Base-by-base conservation (phyloP, 2,113 vertebrate genomes). In the Oncorhynchus tshawytscha region DNA sequence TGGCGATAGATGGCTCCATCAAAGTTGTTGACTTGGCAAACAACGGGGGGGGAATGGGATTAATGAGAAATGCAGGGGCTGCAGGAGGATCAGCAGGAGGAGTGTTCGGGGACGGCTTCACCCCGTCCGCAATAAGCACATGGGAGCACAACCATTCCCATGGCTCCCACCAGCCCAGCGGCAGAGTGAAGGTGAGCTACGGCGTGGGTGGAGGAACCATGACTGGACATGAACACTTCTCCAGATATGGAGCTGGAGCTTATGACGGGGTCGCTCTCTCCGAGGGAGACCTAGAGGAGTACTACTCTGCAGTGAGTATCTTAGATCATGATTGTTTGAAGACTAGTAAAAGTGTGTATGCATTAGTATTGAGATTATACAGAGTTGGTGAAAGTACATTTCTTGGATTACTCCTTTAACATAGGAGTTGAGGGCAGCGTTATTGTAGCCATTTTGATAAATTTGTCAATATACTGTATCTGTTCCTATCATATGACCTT, bases 301-400 rank as follows among this genome's bases (percentile, higher is more conserved):
- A 93, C 81, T 94, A 91, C 76, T 48, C 48, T 45, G 81, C 71
- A 72, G 94, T 94, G 64, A 88, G 90, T 90, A 68, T 39, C 8
- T 39, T 39, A 39, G 39, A 39, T 39, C 39, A 39, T 51, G 49
- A 15, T 51, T 1, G 3, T 51, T 16, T 51, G 12, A 51, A 16
- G 15, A 51, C 11, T 3, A 13, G 3, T 15, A 51, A 15, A 51
- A 15, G 11, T 16, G 11, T 51, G 49, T 51, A 51, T 51, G 4
- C 3, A 15, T 51, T 51, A 1, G 49, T 51, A 16, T 51, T 51
- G 49, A 51, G 49, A 51, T 15, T 51, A 51, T 51, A 51, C 15
- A 1, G 49, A 51, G 49, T 51, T 4, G 49, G 15, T 51, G 15
- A 51, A 51, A 51, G 49, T 51, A 15, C 16, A 51, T 3, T 51